Evolutionary conservation across 2,888 invertebrate genomes (phyloP), one percentile per base, ranked within the genome.

Genomic region (Steromphala cineraria): DNA sequence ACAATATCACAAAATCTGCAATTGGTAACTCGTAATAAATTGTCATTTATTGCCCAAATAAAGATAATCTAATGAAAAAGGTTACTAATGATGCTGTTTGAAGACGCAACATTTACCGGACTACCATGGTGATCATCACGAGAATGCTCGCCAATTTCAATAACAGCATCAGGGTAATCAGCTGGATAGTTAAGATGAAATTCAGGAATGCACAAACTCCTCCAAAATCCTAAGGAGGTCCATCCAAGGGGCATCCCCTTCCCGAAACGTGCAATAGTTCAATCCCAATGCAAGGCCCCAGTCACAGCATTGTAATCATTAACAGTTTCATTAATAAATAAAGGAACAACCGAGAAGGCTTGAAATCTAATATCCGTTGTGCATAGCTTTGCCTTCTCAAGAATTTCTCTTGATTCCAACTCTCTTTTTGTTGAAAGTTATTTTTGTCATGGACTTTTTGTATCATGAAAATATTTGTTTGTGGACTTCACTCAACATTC

Each of bases 341-440:
- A 71, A 36, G 15, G 28, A 19, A 28, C 40, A 31, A 28, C 36
- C 15, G 40, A 46, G 71, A 31, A 36, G 71, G n/a, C 36, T 19
- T 71, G 71, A 71, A 71, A 71, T 71, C 36, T 71, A 71, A 71
- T 71, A 71, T 71, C 71, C 71, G 46, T 46, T 46, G 46, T 46
- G 46, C 46, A 46, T 46, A 46, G 10, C 46, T 46, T 46, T 46
- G 46, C 46, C 46, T 46, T 46, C 13, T 46, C 10, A 46, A 46
- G 46, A 46, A 46, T 46, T 46, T 46, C 46, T 46, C 46, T 46
- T 13, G 46, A 46, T 46, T 46, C 46, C 46, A 46, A 46, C 46
- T 10, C 46, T 46, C 46, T 46, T 46, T 36, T 46, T 46, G 46
- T 46, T 46, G 46, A 46, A 46, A 46, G 46, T 46, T 46, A 46